A percentile compares a stretch with the other conserved stretches of the same genome.
Evolutionary conservation across 2,888 invertebrate genomes (phyloP).

Genomic region (Coecobrya sp.): DNA sequence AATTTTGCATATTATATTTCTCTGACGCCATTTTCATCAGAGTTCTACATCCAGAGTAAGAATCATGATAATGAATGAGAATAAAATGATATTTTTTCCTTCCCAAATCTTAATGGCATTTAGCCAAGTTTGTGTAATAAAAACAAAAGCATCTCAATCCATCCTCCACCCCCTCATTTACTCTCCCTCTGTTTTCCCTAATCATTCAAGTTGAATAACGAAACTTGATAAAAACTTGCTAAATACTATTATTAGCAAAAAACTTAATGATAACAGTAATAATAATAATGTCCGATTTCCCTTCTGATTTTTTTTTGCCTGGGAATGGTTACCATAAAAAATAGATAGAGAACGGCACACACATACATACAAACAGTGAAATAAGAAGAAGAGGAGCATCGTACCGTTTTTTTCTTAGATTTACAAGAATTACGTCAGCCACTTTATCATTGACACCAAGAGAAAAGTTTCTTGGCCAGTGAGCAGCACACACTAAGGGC

Average conservation of each 20-base stretch:
- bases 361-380: no score
- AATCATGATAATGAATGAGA: neutral
- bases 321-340: neutral
- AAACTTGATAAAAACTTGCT: constrained; percentile 5
- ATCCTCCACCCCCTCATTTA: neutral
- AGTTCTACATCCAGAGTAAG: neutral
- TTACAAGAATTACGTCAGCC: constrained; percentile 69
- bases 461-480: constrained; percentile 6
- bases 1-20: neutral
- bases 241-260: constrained; percentile 18
- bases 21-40: neutral
- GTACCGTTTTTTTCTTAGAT: constrained; percentile 30
- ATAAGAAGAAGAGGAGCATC: neutral
- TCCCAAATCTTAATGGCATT: neutral
- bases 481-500: neutral
- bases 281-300: neutral
- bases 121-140: no score
- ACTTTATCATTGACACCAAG: constrained; percentile 72
- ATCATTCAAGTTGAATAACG: neutral
- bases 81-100: neutral
- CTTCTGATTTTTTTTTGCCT: neutral
- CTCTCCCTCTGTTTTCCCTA: neutral
- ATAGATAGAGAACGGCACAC: neutral
- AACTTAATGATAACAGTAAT: neutral
- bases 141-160: neutral